A percentile compares a stretch with the other conserved stretches of the same genome.
Evolutionary conservation across 2,797 vertebrate genomes (phyloP).

Genomic region (Hypotaenidia philippensis): DNA sequence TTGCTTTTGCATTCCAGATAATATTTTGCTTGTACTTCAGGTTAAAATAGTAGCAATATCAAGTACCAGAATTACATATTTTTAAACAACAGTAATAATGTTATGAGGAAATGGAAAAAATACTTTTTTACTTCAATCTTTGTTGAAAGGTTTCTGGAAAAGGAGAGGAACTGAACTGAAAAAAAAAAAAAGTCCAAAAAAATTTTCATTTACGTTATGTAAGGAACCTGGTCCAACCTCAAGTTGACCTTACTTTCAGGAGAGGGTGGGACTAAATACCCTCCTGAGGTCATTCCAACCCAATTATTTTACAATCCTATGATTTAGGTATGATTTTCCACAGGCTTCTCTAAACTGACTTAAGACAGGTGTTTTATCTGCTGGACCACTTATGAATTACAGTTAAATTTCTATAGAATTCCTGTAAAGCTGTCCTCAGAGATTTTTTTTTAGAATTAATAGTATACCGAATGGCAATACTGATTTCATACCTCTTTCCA

Average conservation of each 20-base stretch:
- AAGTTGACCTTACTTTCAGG: background rate
- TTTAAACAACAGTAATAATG: background rate
- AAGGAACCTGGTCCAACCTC: background rate
- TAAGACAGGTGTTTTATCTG: background rate
- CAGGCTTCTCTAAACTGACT: background rate
- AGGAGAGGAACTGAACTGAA: background rate
- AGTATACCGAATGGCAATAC: background rate
- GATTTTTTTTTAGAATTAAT: background rate
- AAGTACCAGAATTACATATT: background rate
- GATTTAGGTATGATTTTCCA: background rate
- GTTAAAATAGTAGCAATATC: background rate
- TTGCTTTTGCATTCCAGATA: background rate
- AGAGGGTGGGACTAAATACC: background rate
- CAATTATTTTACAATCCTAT: background rate
- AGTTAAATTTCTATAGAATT: background rate
- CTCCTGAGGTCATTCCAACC: background rate
- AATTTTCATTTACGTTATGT: background rate
- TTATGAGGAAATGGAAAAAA: background rate
- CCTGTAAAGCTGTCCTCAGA: background rate
- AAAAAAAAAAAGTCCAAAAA: background rate
- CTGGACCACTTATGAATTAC: background rate
- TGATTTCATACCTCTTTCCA: background rate
- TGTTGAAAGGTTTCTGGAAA: background rate
- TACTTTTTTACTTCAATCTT: background rate
- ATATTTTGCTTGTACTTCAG: background rate